Conservation (phyloP, 1,140 invertebrate species). For the Papilio aristodemus region DNA sequence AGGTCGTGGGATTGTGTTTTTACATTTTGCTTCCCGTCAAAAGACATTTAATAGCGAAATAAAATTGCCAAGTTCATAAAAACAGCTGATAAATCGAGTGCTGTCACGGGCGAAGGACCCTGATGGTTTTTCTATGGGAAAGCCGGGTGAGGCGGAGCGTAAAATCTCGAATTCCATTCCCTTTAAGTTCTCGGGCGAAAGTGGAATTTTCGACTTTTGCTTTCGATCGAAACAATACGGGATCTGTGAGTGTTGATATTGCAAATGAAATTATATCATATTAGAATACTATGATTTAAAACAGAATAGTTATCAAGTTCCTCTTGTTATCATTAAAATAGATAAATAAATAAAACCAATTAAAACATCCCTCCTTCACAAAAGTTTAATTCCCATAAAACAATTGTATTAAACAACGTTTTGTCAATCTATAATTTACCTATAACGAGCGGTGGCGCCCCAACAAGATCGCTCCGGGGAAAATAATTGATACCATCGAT, state of each 20-base stretch:
- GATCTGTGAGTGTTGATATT: not conserved
- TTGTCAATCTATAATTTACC: conserved; percentile 43
- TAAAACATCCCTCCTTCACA: not conserved
- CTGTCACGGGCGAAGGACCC: conserved; percentile 46
- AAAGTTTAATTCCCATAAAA: not conserved
- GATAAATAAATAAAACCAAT: no score
- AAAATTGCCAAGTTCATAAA: conserved; percentile 33
- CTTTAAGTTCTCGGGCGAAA: conserved; percentile 43
- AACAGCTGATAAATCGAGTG: conserved; percentile 48
- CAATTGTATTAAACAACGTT: conserved; percentile 34
- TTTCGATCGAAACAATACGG: conserved; percentile 47
- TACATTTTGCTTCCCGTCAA: not conserved
- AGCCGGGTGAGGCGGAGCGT: conserved; percentile 43
- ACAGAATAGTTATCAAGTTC: no score
- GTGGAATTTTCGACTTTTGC: conserved; percentile 56
- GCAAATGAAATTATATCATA: not conserved
- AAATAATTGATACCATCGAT: conserved; percentile 66
- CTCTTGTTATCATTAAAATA: no score
- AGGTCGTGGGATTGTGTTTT: not conserved
- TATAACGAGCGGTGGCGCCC: conserved; percentile 43
- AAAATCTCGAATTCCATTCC: conserved; percentile 55
- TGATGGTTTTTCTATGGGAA: conserved; percentile 54
- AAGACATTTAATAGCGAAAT: not conserved
- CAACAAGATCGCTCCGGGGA: conserved; percentile 42
- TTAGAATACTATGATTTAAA: no score